Conservation (phyloP, 2,888 invertebrate genomes). For the Myathropa florea region DNA sequence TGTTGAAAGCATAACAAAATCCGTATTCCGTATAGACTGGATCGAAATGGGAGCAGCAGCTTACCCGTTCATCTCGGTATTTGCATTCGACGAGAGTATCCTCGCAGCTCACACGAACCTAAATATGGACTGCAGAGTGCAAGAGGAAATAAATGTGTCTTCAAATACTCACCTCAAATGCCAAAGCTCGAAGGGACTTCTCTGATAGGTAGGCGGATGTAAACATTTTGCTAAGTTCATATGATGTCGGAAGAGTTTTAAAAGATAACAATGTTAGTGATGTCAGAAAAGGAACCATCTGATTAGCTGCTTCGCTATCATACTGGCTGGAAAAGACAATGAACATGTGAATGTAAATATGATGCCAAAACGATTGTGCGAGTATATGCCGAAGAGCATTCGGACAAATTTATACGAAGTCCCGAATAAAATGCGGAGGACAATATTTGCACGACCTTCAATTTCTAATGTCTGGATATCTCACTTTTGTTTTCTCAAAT, state of each 20-base stretch:
- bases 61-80: slow-evolving; percentile 85
- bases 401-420: no score
- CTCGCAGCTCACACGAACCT: slow-evolving; percentile 82
- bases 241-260: slow-evolving; percentile 77
- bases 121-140: slow-evolving; percentile 71
- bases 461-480: no score
- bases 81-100: slow-evolving; percentile 84
- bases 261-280: slow-evolving; percentile 80
- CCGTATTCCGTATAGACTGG: slow-evolving; percentile 89
- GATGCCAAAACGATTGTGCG: no score
- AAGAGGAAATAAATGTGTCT: slow-evolving; percentile 48
- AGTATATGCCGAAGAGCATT: no score
- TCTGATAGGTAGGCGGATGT: slow-evolving; percentile 72
- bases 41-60: slow-evolving; percentile 85
- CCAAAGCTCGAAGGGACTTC: slow-evolving; percentile 75
- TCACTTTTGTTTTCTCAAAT: no score
- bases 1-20: slow-evolving; percentile 88
- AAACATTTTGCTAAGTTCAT: slow-evolving; percentile 73
- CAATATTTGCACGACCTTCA: no score
- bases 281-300: slow-evolving; percentile 78
- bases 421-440: no score
- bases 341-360: not conserved
- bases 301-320: slow-evolving; percentile 72
- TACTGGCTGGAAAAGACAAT: slow-evolving; percentile 73
- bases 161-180: slow-evolving; percentile 74